Percentiles rank a stretch among this genome's conserved stretches.
These are phyloP conservation scores for Pteropus rufus DNA, from an alignment of 2,797 vertebrate species.

Conservation along the genomic window DNA sequence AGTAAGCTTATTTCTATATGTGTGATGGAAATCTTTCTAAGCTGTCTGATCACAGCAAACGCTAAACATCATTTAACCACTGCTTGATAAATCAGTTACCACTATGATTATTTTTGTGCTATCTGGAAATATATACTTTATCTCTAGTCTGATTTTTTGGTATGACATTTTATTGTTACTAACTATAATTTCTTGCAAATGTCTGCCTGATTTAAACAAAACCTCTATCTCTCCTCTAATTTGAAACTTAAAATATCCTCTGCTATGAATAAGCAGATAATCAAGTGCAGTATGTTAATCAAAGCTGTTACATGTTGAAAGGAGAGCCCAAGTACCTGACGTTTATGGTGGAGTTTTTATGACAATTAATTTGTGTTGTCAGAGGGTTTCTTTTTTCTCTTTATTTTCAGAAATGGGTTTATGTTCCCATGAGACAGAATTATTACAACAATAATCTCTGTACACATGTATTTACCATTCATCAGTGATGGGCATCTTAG, in stretches of 20 bases:
- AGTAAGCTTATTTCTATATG: conserved; percentile 2
- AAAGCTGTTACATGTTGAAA: neutral
- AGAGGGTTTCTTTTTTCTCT: neutral
- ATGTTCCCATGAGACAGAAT: neutral
- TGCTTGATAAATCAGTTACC: conserved; percentile 12
- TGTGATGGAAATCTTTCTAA: conserved; percentile 13
- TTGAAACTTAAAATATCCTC: neutral
- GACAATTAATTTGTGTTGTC: neutral
- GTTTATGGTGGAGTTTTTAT: neutral
- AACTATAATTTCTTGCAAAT: conserved; percentile 35
- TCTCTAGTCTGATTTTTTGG: neutral
- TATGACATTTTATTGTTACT: neutral
- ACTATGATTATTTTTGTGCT: neutral
- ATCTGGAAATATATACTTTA: neutral
- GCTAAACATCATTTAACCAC: neutral
- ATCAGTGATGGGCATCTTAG: neutral
- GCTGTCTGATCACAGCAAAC: neutral
- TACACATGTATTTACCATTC: neutral
- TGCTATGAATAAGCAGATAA: neutral
- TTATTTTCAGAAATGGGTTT: conserved; percentile 14
- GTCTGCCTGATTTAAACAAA: conserved; percentile 1
- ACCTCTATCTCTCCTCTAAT: neutral
- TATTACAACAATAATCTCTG: neutral
- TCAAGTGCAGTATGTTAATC: neutral
- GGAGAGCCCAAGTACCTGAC: neutral